Conservation (phyloP, 2,888 invertebrate genomes). For the Amaurobius ferox region DNA sequence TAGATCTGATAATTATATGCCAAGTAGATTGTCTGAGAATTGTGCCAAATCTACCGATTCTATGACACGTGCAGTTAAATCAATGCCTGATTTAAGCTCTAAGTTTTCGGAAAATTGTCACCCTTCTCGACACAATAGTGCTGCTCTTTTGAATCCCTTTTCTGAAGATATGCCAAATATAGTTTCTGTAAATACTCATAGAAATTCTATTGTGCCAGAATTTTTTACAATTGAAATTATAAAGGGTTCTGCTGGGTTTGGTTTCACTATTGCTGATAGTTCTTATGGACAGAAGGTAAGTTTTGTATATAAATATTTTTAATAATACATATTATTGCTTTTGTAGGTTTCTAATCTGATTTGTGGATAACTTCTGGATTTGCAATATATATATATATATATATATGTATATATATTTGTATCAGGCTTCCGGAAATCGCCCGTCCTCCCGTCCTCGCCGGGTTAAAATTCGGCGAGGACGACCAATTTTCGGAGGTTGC, state of each 20-base stretch:
- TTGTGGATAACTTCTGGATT: too few relatives aligned
- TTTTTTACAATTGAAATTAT: constrained; percentile 84
- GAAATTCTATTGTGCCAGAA: constrained; percentile 76
- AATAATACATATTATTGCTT: too few relatives aligned
- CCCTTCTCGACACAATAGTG: constrained; percentile 59
- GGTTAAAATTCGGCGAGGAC: too few relatives aligned
- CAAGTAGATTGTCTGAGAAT: constrained; percentile 36
- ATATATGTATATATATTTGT: too few relatives aligned
- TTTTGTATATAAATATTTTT: neutral
- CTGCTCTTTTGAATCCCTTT: constrained; percentile 52
- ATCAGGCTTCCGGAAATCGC: too few relatives aligned
- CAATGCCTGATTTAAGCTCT: constrained; percentile 81
- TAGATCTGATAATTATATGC: constrained; percentile 43
- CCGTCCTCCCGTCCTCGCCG: too few relatives aligned
- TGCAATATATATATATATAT: too few relatives aligned
- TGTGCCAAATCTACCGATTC: constrained; percentile 64
- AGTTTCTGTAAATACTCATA: constrained; percentile 72
- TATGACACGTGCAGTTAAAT: constrained; percentile 78
- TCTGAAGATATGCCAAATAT: constrained; percentile 56
- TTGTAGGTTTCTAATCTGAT: too few relatives aligned
- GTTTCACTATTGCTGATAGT: constrained; percentile 98
- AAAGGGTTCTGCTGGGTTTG: constrained; percentile 95
- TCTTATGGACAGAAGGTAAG: constrained; percentile 92
- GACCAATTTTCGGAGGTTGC: too few relatives aligned
- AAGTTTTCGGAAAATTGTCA: constrained; percentile 38